Percentiles rank a stretch among this genome's conserved stretches.
Conservation (phyloP, 2,113 vertebrate genomes). For the Ramphastos sulfuratus region DNA sequence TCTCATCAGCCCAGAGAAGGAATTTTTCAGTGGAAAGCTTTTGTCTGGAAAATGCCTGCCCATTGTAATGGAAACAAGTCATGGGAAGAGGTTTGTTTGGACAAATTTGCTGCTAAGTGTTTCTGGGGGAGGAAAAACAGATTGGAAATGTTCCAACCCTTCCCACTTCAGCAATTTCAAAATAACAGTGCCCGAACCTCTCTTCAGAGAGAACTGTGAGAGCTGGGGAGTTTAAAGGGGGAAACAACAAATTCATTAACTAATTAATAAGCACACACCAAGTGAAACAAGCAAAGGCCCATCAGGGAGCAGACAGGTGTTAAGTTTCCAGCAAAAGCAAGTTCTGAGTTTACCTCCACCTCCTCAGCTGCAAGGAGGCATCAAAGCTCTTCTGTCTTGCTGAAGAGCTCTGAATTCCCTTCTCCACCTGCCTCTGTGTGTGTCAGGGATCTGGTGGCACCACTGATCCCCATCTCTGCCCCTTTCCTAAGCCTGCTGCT, state of each 20-base stretch:
- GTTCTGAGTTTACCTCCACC: background rate
- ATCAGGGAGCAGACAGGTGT: background rate
- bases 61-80: constrained; percentile 22
- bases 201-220: background rate
- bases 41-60: constrained; percentile 37
- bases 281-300: background rate
- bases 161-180: background rate
- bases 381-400: background rate
- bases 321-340: background rate
- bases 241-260: background rate
- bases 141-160: background rate
- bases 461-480: fast-evolving
- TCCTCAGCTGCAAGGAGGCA: background rate
- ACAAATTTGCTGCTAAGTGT: constrained; percentile 23
- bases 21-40: constrained; percentile 45
- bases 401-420: background rate
- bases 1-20: background rate
- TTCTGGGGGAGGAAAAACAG: constrained; percentile 19
- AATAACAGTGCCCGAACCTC: background rate
- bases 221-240: background rate
- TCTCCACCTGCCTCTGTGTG: background rate
- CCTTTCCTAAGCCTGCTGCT: background rate
- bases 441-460: fast-evolving
- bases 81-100: constrained; percentile 60
- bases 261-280: background rate